Evolutionary conservation across 2,797 vertebrate genomes (phyloP).

Genomic region (Lithobates pipiens): DNA sequence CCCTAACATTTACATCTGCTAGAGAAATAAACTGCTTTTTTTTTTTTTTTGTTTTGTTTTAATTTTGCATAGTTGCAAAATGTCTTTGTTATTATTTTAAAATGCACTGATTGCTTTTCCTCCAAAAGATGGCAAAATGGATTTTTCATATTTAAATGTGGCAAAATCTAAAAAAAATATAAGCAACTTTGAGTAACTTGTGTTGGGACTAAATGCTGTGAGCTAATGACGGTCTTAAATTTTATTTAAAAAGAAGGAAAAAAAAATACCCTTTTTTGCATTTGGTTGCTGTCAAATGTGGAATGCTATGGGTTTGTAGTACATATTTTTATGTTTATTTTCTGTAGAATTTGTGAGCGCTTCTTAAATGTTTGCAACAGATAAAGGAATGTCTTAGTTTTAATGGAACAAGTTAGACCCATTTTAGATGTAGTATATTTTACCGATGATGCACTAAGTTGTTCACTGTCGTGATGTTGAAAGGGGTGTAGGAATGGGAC

Average conservation of each 20-base stretch:
- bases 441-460: constrained; percentile 86
- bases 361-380: constrained; percentile 84
- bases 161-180: constrained; percentile 66
- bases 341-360: constrained; percentile 80
- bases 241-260: constrained; percentile 69
- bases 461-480: constrained; percentile 83
- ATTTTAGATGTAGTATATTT: constrained; percentile 81
- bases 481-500: constrained; percentile 81
- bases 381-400: constrained; percentile 85
- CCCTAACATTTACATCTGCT: constrained; percentile 82
- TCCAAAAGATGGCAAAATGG: constrained; percentile 82
- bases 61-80: constrained; percentile 81
- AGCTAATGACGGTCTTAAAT: constrained; percentile 83
- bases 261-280: constrained; percentile 74
- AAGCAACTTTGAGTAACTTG: constrained; percentile 75
- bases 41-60: background rate
- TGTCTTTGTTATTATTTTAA: constrained; percentile 83
- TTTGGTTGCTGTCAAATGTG: constrained; percentile 86
- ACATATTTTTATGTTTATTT: constrained; percentile 77
- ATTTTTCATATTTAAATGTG: constrained; percentile 78
- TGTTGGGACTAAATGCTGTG: constrained; percentile 82
- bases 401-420: constrained; percentile 81
- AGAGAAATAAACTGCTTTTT: constrained; percentile 78
- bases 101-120: constrained; percentile 83
- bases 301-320: constrained; percentile 85